A percentile compares a stretch with the other conserved stretches of the same genome.
These are phyloP conservation scores for Spermophilus dauricus DNA, from an alignment of 2,113 vertebrate species.

Conservation along the genomic window DNA sequence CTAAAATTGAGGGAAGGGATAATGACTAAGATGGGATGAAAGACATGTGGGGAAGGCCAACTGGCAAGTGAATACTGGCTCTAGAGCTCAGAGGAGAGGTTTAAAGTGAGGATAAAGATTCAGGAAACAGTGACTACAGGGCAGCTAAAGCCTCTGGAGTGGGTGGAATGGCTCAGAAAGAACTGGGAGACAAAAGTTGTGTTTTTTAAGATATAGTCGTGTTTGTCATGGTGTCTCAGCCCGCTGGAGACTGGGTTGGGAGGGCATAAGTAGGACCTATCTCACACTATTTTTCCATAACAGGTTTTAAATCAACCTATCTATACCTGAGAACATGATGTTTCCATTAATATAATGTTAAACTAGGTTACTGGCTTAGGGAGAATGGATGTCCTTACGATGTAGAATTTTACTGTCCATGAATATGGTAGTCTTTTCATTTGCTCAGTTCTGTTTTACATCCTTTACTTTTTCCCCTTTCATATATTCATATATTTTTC, in stretches of 20 bases:
- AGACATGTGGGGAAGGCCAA: neutral
- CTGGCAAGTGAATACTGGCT: neutral
- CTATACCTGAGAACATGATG: neutral
- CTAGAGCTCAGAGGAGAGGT: neutral
- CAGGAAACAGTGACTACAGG: neutral
- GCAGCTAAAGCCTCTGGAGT: too few relatives aligned
- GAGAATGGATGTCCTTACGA: neutral
- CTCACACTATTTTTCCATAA: too few relatives aligned
- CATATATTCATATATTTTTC: neutral
- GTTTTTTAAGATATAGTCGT: too few relatives aligned
- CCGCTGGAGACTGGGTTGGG: too few relatives aligned
- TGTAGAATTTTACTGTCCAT: neutral
- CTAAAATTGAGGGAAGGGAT: neutral
- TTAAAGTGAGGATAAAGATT: neutral
- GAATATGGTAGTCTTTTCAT: neutral
- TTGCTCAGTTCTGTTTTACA: neutral
- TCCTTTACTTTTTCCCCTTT: neutral
- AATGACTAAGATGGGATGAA: neutral
- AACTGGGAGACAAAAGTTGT: too few relatives aligned
- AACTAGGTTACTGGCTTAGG: neutral
- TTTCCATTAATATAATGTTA: neutral
- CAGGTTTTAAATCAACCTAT: neutral
- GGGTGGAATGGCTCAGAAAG: too few relatives aligned
- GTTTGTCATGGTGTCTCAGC: too few relatives aligned
- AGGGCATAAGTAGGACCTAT: too few relatives aligned